Percentiles rank a stretch among this genome's conserved stretches.
phyloP scores from a whole-genome alignment of 2,888 invertebrate genomes.

The Bugulina stolonifera region DNA sequence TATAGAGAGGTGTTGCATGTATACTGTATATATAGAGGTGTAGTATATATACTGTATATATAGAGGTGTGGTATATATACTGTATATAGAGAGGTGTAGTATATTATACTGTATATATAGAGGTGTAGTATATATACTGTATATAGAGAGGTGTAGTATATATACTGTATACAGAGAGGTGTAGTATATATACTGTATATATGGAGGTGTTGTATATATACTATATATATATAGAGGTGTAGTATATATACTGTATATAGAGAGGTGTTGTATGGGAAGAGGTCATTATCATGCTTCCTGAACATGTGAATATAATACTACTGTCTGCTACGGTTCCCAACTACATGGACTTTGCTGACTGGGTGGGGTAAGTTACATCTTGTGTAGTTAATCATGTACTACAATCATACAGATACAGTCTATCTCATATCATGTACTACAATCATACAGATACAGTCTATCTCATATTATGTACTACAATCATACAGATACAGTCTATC shows the following conservation, averaged over 20 bases:
- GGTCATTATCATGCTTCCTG: slow-evolving; percentile 86
- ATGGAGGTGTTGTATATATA: not conserved
- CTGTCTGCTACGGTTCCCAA: slow-evolving; percentile 97
- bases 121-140: not conserved
- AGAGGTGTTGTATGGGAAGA: slow-evolving; percentile 99
- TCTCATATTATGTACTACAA: no score
- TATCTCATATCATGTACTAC: no score
- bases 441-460: no score
- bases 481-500: no score
- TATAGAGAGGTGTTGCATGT: no score
- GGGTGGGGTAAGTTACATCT: slow-evolving; percentile 56
- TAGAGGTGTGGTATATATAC: slow-evolving; percentile 73
- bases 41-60: slow-evolving; percentile 54
- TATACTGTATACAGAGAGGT: not conserved
- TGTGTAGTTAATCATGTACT: no score
- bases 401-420: no score
- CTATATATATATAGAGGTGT: not conserved
- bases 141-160: not conserved
- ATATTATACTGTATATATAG: not conserved
- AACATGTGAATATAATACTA: slow-evolving; percentile 91
- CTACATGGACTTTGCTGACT: slow-evolving; percentile 81
- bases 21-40: not conserved
- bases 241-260: slow-evolving; percentile 50
- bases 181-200: not conserved
- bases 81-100: not conserved